These are phyloP conservation scores for Sebastes minor DNA, from an alignment of 2,797 vertebrate genomes.

Conservation along the genomic window DNA sequence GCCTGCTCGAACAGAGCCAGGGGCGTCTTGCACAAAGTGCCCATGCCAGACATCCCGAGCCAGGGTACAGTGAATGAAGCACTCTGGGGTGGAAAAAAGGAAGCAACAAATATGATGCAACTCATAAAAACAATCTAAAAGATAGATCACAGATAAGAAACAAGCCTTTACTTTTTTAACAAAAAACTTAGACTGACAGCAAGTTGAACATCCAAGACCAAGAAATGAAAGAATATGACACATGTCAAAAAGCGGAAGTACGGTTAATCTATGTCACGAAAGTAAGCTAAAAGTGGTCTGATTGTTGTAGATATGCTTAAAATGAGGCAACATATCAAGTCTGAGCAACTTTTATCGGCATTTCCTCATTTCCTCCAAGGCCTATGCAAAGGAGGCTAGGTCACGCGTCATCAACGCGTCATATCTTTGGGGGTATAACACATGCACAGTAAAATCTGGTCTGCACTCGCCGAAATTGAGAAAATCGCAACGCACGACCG, in stretches of 20 bases:
- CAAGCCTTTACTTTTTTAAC: not conserved
- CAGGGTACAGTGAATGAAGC: slow-evolving; percentile 90
- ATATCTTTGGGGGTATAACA: too few relatives aligned
- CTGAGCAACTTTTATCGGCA: not conserved
- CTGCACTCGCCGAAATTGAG: too few relatives aligned
- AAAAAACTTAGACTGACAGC: not conserved
- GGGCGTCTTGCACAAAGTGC: slow-evolving; percentile 86
- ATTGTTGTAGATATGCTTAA: not conserved
- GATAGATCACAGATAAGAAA: not conserved
- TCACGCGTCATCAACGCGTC: too few relatives aligned
- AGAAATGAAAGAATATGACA: not conserved
- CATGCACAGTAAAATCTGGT: too few relatives aligned
- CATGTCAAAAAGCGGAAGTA: not conserved
- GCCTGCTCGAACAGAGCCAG: slow-evolving; percentile 89
- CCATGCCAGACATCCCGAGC: slow-evolving; percentile 90
- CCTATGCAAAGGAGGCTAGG: too few relatives aligned
- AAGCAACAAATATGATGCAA: not conserved
- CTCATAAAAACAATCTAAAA: not conserved
- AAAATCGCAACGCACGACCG: too few relatives aligned
- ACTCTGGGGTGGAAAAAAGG: slow-evolving; percentile 78
- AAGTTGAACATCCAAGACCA: not conserved
- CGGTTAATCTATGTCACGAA: not conserved
- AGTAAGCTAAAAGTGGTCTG: not conserved
- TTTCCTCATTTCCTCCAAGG: too few relatives aligned
- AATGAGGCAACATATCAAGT: not conserved